These are phyloP conservation scores for Thereva nobilitata DNA, from an alignment of 2,888 invertebrate species.

Conservation along the genomic window DNA sequence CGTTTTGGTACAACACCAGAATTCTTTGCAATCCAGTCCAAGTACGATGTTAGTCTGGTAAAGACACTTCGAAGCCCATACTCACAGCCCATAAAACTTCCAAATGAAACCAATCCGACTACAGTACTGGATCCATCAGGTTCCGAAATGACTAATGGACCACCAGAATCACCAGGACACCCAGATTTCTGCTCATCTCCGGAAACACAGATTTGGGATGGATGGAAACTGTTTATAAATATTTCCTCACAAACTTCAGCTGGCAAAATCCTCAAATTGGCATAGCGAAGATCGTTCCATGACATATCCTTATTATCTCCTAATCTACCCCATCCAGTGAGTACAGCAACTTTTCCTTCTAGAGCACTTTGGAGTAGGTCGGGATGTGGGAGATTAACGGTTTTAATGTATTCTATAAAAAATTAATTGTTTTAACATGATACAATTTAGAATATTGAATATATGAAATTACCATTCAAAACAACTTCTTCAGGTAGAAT, in stretches of 20 bases:
- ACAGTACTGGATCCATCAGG: slow-evolving; percentile 5
- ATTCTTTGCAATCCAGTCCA: slow-evolving; percentile 32
- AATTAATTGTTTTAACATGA: too few species aligned
- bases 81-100: slow-evolving; percentile 25
- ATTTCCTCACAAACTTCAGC: too few species aligned
- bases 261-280: too few species aligned
- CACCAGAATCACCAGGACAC: slow-evolving; percentile 52
- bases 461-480: slow-evolving; percentile 49
- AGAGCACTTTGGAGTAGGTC: slow-evolving; percentile 43
- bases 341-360: slow-evolving; percentile 44
- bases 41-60: slow-evolving; percentile 30
- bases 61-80: slow-evolving; percentile 28
- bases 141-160: slow-evolving; percentile 27
- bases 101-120: slow-evolving; percentile 36
- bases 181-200: slow-evolving; percentile 49
- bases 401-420: slow-evolving; percentile 44
- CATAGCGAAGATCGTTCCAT: too few species aligned
- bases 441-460: neutral
- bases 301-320: slow-evolving; percentile 44
- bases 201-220: slow-evolving; percentile 49
- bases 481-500: slow-evolving; percentile 51
- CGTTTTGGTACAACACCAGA: neutral
- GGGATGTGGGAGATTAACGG: slow-evolving; percentile 47
- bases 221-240: too few species aligned
- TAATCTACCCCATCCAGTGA: slow-evolving; percentile 51